Base-by-base conservation (phyloP, 1,140 invertebrate species). In the Atta cephalotes region DNA sequence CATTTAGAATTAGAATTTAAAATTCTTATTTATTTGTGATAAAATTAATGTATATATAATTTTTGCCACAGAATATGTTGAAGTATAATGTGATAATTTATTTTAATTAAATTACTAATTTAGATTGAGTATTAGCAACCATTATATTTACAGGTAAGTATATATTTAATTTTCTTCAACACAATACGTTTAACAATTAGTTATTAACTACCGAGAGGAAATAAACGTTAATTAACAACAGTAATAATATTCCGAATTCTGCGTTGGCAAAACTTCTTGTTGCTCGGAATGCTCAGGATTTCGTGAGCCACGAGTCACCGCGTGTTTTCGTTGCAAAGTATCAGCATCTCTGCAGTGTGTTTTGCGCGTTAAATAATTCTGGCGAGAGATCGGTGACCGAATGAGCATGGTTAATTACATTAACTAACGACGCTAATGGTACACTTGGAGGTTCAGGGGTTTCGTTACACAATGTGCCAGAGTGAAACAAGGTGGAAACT, bases 391-490 rank as follows among this genome's bases (percentile, higher is more conserved):
- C 68, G 18, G 35, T 14, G 35, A 49, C 51, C n/a, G 45, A 53
- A 74, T 51, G 68, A 49, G 53, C 39, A 60, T 18, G 53, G 25
- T 62, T 82, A 82, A 74, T 82, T 60, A 35, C 62, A 45, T 65
- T 71, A 68, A 86, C 68, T 86, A 86, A 62, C 39, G 45, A 81
- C 66, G 66, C 51, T 81, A 81, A 86, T 86, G 77, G 65, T n/a
- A 70, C 68, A 70, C 39, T 70, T 45, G 49, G 28, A 10, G 16
- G 35, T 31, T 56, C 35, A 16, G 14, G 31, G 21, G 25, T 39
- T 74, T 68, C 12, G 53, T 79, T 78, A 81, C 51, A 82, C 51
- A 82, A 82, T 81, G 31, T 56, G 49, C 10, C 21, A 18, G 14
- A 25, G 66, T 82, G 49, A 77, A 88, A 63, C 85, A 76, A 60